A percentile compares a stretch with the other conserved stretches of the same genome.
These are phyloP conservation scores for Lycopodina hypogea DNA, from an alignment of 37 sponge, comb jelly and placozoan genomes.

Conservation along the genomic window DNA sequence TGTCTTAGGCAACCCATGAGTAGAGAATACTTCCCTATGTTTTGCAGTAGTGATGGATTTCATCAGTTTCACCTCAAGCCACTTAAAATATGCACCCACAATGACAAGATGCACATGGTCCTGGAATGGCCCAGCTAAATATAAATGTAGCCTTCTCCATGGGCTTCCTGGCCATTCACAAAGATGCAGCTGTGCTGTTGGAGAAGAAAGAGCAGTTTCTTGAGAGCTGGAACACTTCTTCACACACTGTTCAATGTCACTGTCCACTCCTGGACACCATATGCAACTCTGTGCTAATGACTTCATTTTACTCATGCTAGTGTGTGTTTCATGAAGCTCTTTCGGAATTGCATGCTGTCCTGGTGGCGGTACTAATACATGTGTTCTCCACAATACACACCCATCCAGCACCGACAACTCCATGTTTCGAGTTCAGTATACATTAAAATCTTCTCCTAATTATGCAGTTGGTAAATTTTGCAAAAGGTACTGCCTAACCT, in stretches of 20 bases:
- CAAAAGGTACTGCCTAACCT: too few relatives aligned
- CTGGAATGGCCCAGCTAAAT: constrained; percentile 2
- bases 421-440: too few relatives aligned
- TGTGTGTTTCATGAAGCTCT: constrained; percentile 4
- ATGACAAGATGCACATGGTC: neutral
- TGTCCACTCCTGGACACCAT: constrained; percentile 16
- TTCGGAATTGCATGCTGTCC: neutral
- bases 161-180: constrained; percentile 2
- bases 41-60: neutral
- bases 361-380: too few relatives aligned
- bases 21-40: too few relatives aligned
- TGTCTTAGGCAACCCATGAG: too few relatives aligned
- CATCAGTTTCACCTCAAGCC: too few relatives aligned
- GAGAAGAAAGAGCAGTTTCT: neutral
- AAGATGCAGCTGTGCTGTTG: neutral
- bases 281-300: constrained; percentile 1
- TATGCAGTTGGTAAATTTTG: too few relatives aligned
- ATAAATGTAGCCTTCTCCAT: neutral
- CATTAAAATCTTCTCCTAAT: too few relatives aligned
- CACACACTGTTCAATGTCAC: neutral
- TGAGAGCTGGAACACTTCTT: neutral
- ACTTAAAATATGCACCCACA: neutral
- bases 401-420: too few relatives aligned
- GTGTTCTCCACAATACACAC: too few relatives aligned
- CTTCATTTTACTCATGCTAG: neutral